These are phyloP conservation scores for Oreochromis grahami DNA, from an alignment of 2,797 vertebrate species.

Conservation along the genomic window DNA sequence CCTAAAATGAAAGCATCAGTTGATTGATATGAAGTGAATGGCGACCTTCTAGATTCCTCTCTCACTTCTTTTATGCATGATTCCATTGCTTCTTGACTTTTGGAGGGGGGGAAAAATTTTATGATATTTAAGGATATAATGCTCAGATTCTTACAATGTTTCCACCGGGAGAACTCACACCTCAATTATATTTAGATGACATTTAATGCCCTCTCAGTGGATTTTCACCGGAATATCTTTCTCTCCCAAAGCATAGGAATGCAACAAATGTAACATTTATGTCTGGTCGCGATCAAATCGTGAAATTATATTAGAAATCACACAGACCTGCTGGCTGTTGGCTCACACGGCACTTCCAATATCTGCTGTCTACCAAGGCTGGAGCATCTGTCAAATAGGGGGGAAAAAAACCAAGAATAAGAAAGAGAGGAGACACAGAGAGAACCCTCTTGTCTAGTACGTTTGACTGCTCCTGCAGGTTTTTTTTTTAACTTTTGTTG, in stretches of 20 bases:
- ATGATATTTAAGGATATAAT: slow-evolving; percentile 55
- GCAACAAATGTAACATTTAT: slow-evolving; percentile 51
- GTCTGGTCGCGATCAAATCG: slow-evolving; percentile 29
- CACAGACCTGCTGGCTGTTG: slow-evolving; percentile 37
- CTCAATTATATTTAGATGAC: slow-evolving; percentile 65
- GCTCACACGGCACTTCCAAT: slow-evolving; percentile 46
- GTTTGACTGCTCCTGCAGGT: slow-evolving; percentile 22
- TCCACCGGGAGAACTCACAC: slow-evolving; percentile 52
- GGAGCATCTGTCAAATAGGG: slow-evolving; percentile 49
- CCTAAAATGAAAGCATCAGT: slow-evolving; percentile 46
- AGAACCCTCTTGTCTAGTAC: neutral
- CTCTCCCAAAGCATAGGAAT: slow-evolving; percentile 26
- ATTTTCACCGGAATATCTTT: slow-evolving; percentile 41
- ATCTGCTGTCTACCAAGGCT: slow-evolving; percentile 42
- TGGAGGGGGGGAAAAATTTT: slow-evolving; percentile 2
- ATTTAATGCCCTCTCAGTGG: slow-evolving; percentile 58
- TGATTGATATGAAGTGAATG: slow-evolving; percentile 64
- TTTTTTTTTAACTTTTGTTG: neutral
- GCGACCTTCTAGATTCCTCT: slow-evolving; percentile 59
- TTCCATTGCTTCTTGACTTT: slow-evolving; percentile 46
- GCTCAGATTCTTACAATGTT: slow-evolving; percentile 38
- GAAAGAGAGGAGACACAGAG: neutral
- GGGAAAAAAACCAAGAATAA: slow-evolving; percentile 23
- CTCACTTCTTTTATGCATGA: slow-evolving; percentile 51
- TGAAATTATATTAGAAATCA: slow-evolving; percentile 45